Conservation (phyloP, 1,140 invertebrate genomes). For the Hydropsyche tenuis region DNA sequence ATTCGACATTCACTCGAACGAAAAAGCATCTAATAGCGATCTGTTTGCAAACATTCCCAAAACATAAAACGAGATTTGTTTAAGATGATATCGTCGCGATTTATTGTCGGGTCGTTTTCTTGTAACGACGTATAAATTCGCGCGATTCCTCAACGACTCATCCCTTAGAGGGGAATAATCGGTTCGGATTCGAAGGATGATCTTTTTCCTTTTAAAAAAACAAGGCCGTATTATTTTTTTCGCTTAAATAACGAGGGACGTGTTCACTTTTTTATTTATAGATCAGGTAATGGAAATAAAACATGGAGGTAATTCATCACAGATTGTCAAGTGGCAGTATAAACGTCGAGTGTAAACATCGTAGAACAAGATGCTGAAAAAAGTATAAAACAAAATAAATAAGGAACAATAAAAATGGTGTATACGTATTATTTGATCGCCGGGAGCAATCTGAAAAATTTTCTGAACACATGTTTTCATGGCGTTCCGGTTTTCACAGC, state of each 20-base stretch:
- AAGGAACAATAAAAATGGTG: not conserved
- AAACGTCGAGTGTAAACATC: too few species aligned
- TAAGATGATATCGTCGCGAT: constrained; percentile 19
- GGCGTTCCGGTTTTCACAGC: constrained; percentile 11
- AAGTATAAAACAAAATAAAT: not conserved
- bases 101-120: constrained; percentile 10
- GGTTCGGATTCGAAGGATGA: too few species aligned
- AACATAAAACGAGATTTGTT: constrained; percentile 27
- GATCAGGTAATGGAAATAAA: too few species aligned
- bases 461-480: constrained; percentile 13
- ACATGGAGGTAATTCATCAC: too few species aligned
- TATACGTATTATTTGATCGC: constrained; percentile 15
- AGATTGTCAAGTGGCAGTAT: too few species aligned
- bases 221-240: too few species aligned
- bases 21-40: constrained; percentile 14
- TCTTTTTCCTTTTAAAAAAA: too few species aligned
- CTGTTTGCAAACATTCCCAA: constrained; percentile 23
- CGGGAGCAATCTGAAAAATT: constrained; percentile 13
- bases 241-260: too few species aligned
- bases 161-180: too few species aligned
- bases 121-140: not conserved
- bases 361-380: not conserved
- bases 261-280: too few species aligned
- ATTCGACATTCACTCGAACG: too few species aligned
- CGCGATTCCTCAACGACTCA: constrained; percentile 1